phyloP scores from a whole-genome alignment of 2,113 vertebrate genomes.

The Tychaedon coryphoeus region DNA sequence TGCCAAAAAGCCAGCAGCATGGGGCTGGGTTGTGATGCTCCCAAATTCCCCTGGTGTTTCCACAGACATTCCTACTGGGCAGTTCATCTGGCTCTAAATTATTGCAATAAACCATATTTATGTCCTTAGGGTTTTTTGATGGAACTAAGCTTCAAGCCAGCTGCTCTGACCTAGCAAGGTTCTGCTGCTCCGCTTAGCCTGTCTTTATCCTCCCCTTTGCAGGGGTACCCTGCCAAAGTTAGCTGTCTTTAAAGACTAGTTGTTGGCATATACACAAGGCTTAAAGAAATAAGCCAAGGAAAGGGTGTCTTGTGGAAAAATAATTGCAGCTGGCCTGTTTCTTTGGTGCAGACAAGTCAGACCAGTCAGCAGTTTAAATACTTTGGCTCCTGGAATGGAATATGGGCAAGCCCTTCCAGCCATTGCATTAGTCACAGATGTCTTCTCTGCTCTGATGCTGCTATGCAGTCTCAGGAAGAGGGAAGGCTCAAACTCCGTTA shows the following conservation, averaged over 20 bases:
- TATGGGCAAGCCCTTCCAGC: background rate
- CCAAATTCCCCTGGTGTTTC: background rate
- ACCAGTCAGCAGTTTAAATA: background rate
- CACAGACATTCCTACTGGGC: background rate
- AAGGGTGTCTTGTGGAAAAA: constrained; percentile 32
- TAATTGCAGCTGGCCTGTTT: constrained; percentile 19
- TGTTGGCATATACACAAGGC: constrained; percentile 25
- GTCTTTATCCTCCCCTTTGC: constrained; percentile 12
- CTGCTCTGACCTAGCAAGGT: background rate
- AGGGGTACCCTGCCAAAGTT: background rate
- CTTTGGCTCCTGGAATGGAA: background rate
- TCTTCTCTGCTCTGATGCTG: background rate
- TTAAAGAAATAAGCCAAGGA: background rate
- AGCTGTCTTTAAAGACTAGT: background rate
- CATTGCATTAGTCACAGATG: background rate
- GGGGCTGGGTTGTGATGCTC: background rate
- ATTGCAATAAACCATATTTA: background rate
- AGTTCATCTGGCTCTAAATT: background rate
- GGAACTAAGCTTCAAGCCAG: background rate
- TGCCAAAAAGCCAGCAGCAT: background rate
- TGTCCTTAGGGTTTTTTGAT: background rate
- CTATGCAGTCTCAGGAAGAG: background rate
- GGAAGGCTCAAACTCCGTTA: background rate
- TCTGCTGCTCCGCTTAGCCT: background rate
- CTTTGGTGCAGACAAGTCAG: constrained; percentile 17